These are phyloP conservation scores for Penaeus indicus DNA, from an alignment of 1,140 invertebrate genomes.

Conservation along the genomic window DNA sequence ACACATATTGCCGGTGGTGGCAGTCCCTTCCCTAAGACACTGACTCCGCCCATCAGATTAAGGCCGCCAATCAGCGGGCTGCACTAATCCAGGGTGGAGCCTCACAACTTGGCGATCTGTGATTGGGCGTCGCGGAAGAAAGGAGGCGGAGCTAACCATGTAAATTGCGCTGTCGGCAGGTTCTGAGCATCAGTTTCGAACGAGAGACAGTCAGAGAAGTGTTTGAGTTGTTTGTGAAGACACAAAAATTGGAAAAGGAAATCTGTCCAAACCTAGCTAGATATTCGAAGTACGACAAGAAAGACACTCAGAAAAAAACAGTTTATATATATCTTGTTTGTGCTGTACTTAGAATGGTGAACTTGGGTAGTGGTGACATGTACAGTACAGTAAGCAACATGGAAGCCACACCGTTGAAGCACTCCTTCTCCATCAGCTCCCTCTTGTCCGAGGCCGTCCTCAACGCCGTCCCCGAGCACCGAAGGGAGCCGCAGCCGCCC, in stretches of 20 bases:
- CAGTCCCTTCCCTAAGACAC: background rate
- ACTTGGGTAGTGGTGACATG: constrained; percentile 40
- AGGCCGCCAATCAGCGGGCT: constrained; percentile 16
- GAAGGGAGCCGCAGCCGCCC: constrained; percentile 66
- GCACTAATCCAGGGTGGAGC: constrained; percentile 28
- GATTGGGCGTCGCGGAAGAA: constrained; percentile 9
- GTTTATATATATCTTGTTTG: background rate
- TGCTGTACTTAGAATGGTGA: constrained; percentile 44
- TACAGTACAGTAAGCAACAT: constrained; percentile 41
- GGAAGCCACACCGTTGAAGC: constrained; percentile 76
- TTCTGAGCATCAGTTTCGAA: constrained; percentile 25
- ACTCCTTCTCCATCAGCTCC: constrained; percentile 81
- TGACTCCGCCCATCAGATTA: constrained; percentile 24
- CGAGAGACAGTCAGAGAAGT: background rate
- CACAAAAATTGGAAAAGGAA: no score
- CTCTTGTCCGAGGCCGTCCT: constrained; percentile 76
- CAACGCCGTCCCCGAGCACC: constrained; percentile 69
- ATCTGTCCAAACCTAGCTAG: no score
- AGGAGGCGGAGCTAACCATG: constrained; percentile 31
- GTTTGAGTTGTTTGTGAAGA: background rate
- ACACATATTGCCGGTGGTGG: background rate
- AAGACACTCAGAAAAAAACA: no score
- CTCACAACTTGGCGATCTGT: background rate
- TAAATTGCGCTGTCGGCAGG: constrained; percentile 50
- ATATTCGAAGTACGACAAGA: no score